These are phyloP conservation scores for Tenodera sinensis DNA, from an alignment of 2,888 invertebrate species.

Conservation along the genomic window DNA sequence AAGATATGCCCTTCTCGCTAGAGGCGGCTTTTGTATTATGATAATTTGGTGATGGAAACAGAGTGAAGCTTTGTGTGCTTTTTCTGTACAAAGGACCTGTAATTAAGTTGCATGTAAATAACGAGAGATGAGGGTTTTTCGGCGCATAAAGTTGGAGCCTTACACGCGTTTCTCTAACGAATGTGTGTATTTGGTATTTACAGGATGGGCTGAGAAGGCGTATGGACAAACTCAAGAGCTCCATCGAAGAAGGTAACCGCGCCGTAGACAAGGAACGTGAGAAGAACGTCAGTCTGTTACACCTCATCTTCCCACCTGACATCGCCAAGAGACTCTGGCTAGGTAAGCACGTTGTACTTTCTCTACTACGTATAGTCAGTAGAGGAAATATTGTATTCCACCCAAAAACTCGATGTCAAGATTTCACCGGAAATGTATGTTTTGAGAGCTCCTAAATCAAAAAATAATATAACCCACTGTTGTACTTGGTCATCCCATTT, in stretches of 20 bases:
- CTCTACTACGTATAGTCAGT: too few relatives aligned
- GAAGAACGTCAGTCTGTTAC: conserved; percentile 90
- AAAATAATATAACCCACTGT: too few relatives aligned
- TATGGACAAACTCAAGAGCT: conserved; percentile 92
- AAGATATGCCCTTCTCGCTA: not conserved
- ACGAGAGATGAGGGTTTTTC: not conserved
- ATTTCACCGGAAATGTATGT: too few relatives aligned
- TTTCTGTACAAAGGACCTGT: not conserved
- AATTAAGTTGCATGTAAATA: not conserved
- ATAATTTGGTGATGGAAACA: not conserved
- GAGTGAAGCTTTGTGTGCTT: not conserved
- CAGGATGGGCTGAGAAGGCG: conserved; percentile 83
- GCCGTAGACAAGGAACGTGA: conserved; percentile 90
- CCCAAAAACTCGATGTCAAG: too few relatives aligned
- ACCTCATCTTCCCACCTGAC: conserved; percentile 91
- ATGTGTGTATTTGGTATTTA: not conserved
- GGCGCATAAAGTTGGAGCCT: not conserved
- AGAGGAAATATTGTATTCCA: too few relatives aligned
- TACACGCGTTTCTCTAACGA: not conserved
- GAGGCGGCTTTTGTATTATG: not conserved
- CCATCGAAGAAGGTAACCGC: conserved; percentile 87
- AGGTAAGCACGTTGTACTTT: conserved; percentile 55
- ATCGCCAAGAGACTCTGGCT: conserved; percentile 92
- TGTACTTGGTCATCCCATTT: too few relatives aligned
- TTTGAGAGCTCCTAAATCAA: too few relatives aligned